phyloP scores from a whole-genome alignment of 1,140 invertebrate species.

The Delia radicum region DNA sequence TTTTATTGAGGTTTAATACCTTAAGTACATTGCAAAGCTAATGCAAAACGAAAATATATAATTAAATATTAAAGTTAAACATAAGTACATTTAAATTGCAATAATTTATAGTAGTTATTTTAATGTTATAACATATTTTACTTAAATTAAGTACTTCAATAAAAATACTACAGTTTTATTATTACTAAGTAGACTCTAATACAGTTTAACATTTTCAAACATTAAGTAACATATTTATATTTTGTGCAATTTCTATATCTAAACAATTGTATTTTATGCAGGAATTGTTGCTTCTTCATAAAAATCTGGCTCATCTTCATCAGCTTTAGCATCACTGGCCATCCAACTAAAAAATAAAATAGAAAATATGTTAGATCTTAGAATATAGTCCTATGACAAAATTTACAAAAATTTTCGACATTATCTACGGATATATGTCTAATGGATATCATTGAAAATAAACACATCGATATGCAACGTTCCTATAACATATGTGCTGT shows the following conservation, averaged over 20 bases:
- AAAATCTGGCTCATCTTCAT: slow-evolving; percentile 89
- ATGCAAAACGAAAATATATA: too few relatives aligned
- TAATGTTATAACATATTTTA: background rate
- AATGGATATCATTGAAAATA: too few relatives aligned
- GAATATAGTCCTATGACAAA: too few relatives aligned
- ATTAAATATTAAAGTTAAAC: background rate
- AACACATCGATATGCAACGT: too few relatives aligned
- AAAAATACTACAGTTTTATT: background rate
- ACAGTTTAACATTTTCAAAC: background rate
- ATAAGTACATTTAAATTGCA: background rate
- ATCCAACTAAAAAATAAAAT: slow-evolving; percentile 66
- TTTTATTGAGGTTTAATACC: background rate
- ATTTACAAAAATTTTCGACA: too few relatives aligned
- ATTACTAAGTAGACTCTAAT: background rate
- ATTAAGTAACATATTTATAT: background rate
- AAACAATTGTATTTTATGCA: slow-evolving; percentile 58
- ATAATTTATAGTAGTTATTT: background rate
- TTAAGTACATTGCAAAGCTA: slow-evolving; percentile 12
- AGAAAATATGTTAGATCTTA: too few relatives aligned
- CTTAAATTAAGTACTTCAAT: background rate
- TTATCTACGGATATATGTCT: too few relatives aligned
- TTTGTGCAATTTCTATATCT: slow-evolving; percentile 1
- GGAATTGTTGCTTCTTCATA: slow-evolving; percentile 82
- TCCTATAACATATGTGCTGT: too few relatives aligned
- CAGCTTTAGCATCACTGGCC: slow-evolving; percentile 76